These are phyloP conservation scores for Rhingia rostrata DNA, from an alignment of 2,888 invertebrate species.

Conservation along the genomic window DNA sequence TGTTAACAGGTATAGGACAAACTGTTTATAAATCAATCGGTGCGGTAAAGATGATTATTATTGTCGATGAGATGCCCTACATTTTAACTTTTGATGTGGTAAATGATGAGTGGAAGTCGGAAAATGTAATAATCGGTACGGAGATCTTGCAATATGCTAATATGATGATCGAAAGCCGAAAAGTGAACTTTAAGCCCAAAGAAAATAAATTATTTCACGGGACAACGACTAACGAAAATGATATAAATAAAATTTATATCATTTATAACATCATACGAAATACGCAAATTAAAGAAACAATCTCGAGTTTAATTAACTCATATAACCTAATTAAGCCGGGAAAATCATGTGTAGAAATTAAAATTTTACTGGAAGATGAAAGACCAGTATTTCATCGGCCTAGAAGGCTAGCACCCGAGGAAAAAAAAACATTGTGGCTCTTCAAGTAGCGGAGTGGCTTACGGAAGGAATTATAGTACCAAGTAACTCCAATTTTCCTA, in stretches of 20 bases:
- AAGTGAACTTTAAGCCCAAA: background rate
- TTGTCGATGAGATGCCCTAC: too few relatives aligned
- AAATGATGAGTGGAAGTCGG: background rate
- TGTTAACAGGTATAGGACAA: too few relatives aligned
- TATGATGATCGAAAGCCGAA: constrained; percentile 3
- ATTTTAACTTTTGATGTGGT: too few relatives aligned
- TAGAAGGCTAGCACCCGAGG: too few relatives aligned
- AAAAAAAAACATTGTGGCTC: constrained; percentile 75
- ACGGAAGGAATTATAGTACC: too few relatives aligned
- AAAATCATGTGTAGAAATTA: constrained; percentile 28
- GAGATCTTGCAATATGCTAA: constrained; percentile 1
- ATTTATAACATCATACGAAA: too few relatives aligned
- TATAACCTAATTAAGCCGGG: constrained; percentile 3
- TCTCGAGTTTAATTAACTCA: constrained; percentile 9
- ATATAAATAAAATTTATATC: too few relatives aligned
- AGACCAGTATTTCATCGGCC: constrained; percentile 76
- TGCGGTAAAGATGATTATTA: too few relatives aligned
- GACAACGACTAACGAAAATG: too few relatives aligned
- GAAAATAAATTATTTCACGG: constrained; percentile 6
- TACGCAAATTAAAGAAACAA: too few relatives aligned
- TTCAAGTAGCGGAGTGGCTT: constrained; percentile 77
- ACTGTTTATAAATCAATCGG: too few relatives aligned
- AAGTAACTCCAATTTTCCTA: constrained; percentile 74
- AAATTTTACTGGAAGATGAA: constrained; percentile 17
- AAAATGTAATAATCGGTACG: background rate